Base-by-base conservation (phyloP, 2,113 vertebrate genomes). In the Epinephelus cyanopodus region DNA sequence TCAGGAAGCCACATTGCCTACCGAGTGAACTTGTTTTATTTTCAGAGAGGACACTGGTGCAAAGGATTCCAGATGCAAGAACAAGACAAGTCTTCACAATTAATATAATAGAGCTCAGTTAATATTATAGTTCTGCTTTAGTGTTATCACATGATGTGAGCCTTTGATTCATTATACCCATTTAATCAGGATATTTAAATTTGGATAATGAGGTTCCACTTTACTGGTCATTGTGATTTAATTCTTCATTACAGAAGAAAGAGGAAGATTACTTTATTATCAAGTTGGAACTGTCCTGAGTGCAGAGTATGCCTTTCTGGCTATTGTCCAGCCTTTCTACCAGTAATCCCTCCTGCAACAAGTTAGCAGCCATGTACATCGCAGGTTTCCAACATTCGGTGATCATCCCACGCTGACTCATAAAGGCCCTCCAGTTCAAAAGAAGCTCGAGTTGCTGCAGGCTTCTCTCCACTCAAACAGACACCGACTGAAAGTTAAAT, bases 401-500 rank as follows among this genome's bases (percentile, higher is more conserved):
- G n/a, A 56, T 65, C 58, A 56, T 74, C 25, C 19, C 33, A 54
- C 64, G 37, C 21, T 21, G 12, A 65, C 53, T 74, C 50, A 47
- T 37, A 56, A 53, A 81, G 63, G 33, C 39, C 18, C 63, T 63
- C 11, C 39, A 39, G 11, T 64, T 80, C 3, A 53, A 62, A 33
- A 60, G 15, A 58, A 69, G 37, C 61, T 27, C 17, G 10, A 19
- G 21, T 63, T 77, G 69, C 60, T 74, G 57, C 68, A 23, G 50
- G 29, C 56, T 52, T 3, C 53, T 23, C 74, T 77, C 29, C 70
- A 27, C 29, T 53, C 37, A 53, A 18, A 61, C 15, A 13, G n/a
- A 53, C 25, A 58, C 60, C 81, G 85, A 86, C 78, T 71, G 52
- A 56, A 33, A 84, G 33, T 74, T 68, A 61, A 85, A 84, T 73